Evolutionary conservation across 2,113 vertebrate species (phyloP).

Genomic region (Thunnus thynnus): DNA sequence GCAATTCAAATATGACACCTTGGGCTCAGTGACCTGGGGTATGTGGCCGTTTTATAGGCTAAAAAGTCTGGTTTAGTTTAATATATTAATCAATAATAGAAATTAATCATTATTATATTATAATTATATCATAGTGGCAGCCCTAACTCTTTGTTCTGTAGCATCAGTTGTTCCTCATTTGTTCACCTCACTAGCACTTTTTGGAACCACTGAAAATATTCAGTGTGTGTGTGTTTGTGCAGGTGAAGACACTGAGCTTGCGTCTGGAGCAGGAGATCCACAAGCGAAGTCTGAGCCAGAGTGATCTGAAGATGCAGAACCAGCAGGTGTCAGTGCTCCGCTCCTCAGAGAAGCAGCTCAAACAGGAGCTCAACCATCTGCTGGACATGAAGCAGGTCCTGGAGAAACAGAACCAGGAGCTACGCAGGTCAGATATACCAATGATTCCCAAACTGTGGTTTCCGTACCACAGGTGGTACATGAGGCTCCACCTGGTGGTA

Average conservation of each 20-base stretch:
- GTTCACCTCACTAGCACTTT: too few relatives aligned
- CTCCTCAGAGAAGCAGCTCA: constrained; percentile 95
- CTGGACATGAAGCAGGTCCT: constrained; percentile 92
- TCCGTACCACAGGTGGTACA: too few relatives aligned
- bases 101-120: background rate
- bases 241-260: constrained; percentile 91
- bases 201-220: too few relatives aligned
- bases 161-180: background rate
- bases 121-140: background rate
- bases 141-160: too few relatives aligned
- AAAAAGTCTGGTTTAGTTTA: too few relatives aligned
- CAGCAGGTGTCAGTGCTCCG: constrained; percentile 91
- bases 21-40: too few relatives aligned
- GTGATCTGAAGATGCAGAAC: constrained; percentile 93
- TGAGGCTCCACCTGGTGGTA: too few relatives aligned
- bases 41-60: too few relatives aligned
- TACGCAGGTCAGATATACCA: constrained; percentile 87
- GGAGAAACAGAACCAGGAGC: constrained; percentile 94
- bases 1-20: too few relatives aligned
- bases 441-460: too few relatives aligned
- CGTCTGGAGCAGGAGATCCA: constrained; percentile 96
- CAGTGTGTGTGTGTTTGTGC: constrained; percentile 43
- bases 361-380: constrained; percentile 96
- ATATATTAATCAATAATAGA: background rate
- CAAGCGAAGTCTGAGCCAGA: constrained; percentile 90